Conservation (phyloP, 2,113 vertebrate genomes). For the Mormoops blainvillei region DNA sequence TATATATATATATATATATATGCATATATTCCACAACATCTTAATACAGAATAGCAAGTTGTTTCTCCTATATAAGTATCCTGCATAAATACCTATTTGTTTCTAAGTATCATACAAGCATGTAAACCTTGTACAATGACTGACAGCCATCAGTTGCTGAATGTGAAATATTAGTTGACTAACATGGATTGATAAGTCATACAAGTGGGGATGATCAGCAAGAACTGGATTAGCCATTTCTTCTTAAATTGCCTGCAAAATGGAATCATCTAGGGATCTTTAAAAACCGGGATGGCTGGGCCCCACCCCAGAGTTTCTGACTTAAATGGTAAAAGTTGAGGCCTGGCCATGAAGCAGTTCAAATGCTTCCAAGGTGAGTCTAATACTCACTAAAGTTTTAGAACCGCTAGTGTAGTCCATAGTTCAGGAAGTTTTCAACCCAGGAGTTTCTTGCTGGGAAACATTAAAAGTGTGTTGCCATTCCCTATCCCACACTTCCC, state of each 20-base stretch:
- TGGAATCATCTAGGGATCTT: neutral
- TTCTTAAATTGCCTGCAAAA: neutral
- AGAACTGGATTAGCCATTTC: neutral
- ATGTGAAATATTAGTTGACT: neutral
- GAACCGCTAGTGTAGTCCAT: neutral
- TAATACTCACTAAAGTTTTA: neutral
- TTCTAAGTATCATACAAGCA: neutral
- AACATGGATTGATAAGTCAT: neutral
- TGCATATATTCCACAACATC: neutral
- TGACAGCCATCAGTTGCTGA: neutral
- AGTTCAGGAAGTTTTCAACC: neutral
- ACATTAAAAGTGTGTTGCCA: neutral
- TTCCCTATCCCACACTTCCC: neutral
- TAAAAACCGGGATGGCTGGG: neutral
- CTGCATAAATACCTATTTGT: neutral
- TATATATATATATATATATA: too few relatives aligned
- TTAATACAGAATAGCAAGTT: neutral
- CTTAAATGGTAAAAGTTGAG: neutral
- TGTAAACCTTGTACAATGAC: neutral
- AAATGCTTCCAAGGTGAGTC: neutral
- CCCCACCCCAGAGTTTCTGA: neutral
- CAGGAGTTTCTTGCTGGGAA: neutral
- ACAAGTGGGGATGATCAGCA: neutral
- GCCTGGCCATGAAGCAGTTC: neutral
- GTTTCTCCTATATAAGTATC: neutral